These are phyloP conservation scores for Aldrovandia affinis DNA, from an alignment of 2,797 vertebrate genomes.

Conservation along the genomic window DNA sequence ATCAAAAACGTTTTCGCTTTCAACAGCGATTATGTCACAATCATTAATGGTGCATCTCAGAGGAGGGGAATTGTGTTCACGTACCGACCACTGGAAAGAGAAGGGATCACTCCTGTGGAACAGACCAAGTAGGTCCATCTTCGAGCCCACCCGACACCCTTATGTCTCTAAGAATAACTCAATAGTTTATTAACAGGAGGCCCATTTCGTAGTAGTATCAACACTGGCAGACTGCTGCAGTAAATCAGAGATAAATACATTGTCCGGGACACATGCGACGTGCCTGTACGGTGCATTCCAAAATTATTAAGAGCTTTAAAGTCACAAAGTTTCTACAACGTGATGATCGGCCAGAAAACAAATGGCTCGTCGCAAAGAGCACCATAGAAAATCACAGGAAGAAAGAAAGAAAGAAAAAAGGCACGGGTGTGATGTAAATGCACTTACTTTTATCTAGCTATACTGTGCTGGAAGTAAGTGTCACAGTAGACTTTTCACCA, in stretches of 20 bases:
- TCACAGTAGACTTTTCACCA: too few relatives aligned
- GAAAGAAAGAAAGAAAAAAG: too few relatives aligned
- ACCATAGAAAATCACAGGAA: too few relatives aligned
- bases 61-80: background rate
- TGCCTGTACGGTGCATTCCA: background rate
- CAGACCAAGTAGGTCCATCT: background rate
- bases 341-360: constrained; percentile 20
- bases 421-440: too few relatives aligned
- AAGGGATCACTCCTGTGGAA: background rate
- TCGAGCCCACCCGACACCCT: background rate
- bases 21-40: too few relatives aligned
- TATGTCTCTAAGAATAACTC: constrained; percentile 42
- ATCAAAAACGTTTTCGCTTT: too few relatives aligned
- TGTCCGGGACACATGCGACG: constrained; percentile 6
- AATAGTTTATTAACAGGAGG: constrained; percentile 22
- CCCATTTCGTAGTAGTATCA: constrained; percentile 25
- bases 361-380: background rate
- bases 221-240: background rate
- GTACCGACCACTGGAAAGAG: background rate
- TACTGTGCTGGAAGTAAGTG: too few relatives aligned
- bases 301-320: constrained; percentile 10
- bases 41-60: background rate
- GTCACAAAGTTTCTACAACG: constrained; percentile 15
- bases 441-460: too few relatives aligned
- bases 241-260: constrained; percentile 26